Base-by-base conservation (phyloP, 2,888 invertebrate species). In the Galeopsomyia nigrocyanea region DNA sequence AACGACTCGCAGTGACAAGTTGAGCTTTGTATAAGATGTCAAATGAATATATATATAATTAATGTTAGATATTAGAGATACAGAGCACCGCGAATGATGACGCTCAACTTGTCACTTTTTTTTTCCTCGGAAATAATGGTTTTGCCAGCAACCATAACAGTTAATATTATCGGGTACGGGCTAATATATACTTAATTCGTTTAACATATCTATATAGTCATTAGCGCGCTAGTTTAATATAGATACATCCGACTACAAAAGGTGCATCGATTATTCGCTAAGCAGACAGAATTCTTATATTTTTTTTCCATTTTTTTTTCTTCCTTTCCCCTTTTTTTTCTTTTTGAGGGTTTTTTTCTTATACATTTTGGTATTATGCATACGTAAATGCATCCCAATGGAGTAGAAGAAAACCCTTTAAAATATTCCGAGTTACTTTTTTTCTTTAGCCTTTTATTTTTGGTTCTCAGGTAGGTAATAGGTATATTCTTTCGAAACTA, bases 91-190 rank as follows among this genome's bases (percentile, higher is more conserved):
- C 5, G 39, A 10, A 39, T 39, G 10, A 39, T 39, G 10, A 39
- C 39, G 39, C 39, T 39, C 39, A 39, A 39, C 39, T 39, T 39
- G 39, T 39, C 39, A 39, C 7, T 1, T 10, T 10, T 39, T 10
- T 39, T 9, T 39, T 5, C 26, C 5, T 26, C 26, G 39, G 39
- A 39, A 39, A 39, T n/a, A 19, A 72, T 75, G 72, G 75, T 71
- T 72, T 75, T 71, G 53, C 74, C 77, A 78, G 82, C 80, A 79
- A 79, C 82, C 82, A 79, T 81, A 77, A 79, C 71, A 77, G 76
- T 81, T 79, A 77, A 78, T 81, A 80, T 79, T 77, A 77, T 78
- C 77, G 77, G 78, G 80, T 80, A 78, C 74, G 39, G 39, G 39
- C 39, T 39, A 39, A 10, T 39, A 39, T 39, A 39, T 13, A 39